Evolutionary conservation across 2,797 vertebrate species (phyloP).

Genomic region (Pangasius mekongensis): DNA sequence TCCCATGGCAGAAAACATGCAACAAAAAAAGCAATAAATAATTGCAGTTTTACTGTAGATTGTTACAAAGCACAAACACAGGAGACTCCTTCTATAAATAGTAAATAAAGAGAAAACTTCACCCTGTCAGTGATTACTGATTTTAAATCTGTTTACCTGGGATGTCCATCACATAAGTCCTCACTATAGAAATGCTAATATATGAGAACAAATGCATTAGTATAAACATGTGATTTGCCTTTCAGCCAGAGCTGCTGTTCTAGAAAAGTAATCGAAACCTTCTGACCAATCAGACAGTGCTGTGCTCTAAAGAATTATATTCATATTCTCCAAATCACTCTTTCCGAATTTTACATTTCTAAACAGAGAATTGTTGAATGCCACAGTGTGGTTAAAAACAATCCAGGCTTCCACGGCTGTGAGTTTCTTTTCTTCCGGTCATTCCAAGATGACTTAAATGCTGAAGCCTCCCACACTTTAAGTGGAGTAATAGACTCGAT

Average conservation of each 20-base stretch:
- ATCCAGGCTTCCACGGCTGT: not conserved
- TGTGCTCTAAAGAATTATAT: not conserved
- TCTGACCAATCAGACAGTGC: not conserved
- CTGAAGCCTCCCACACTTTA: slow-evolving; percentile 31
- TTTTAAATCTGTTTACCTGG: not conserved
- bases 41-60: not conserved
- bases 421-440: slow-evolving; percentile 14
- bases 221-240: not conserved
- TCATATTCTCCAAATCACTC: not conserved
- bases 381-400: not conserved
- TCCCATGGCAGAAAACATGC: not conserved
- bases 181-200: not conserved
- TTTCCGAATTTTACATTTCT: not conserved
- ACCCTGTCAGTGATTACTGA: not conserved
- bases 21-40: too few species aligned
- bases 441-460: slow-evolving; percentile 13
- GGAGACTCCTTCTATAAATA: slow-evolving; percentile 5
- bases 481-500: slow-evolving; percentile 49
- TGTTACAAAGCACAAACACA: not conserved
- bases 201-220: not conserved
- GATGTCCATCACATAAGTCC: not conserved
- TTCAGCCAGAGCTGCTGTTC: not conserved
- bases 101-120: not conserved
- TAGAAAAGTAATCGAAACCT: not conserved
- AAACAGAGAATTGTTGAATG: not conserved